Evolutionary conservation across 1,140 invertebrate species (phyloP), one percentile per base, ranked within the genome.

Genomic region (Cylas formicarius): DNA sequence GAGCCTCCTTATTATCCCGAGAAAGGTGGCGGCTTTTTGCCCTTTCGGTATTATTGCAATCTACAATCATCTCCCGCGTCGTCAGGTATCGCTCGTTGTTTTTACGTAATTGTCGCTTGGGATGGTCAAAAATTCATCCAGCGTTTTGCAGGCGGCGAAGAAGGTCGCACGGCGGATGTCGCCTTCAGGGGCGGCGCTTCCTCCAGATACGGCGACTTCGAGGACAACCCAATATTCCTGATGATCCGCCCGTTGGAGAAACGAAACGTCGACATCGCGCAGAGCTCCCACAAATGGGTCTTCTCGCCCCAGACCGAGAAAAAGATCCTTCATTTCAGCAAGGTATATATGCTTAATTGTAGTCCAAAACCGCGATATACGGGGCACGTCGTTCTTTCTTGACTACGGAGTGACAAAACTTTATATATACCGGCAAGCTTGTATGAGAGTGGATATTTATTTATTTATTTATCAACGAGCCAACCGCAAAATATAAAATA

Each of bases 241-340:
- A 55, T 72, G 10, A 65, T 63, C 11, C 65, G 61, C 31, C 61
- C 63, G 1, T 65, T 65, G 8, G 66, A 70, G 17, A 32, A 61
- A 14, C 60, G 63, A 33, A 51, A 47, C 8, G 62, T 71, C 21
- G 68, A 72, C 24, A 57, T 59, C 9, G 63, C 65, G 8, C 65
- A 69, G 24, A 55, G 37, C 18, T 55, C 48, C 9, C 61, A 63
- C 28, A 60, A 52, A 8, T 72, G 62, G 54, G 61, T 62, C 20
- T 72, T 72, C 60, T 55, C 67, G 9, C 61, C 55, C 5, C 62
- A 62, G 34, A 72, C 67, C 0, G 63, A 67, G 13, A 72, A 68
- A 52, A 72, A 71, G 46, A 27, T 73, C 18, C 56, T 68, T 9
- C 19, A 35, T 24, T 44, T 33, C 42, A 68, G 67, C 42, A 44